Conservation (phyloP, 2,888 invertebrate species). For the Cremastinae sp. region DNA sequence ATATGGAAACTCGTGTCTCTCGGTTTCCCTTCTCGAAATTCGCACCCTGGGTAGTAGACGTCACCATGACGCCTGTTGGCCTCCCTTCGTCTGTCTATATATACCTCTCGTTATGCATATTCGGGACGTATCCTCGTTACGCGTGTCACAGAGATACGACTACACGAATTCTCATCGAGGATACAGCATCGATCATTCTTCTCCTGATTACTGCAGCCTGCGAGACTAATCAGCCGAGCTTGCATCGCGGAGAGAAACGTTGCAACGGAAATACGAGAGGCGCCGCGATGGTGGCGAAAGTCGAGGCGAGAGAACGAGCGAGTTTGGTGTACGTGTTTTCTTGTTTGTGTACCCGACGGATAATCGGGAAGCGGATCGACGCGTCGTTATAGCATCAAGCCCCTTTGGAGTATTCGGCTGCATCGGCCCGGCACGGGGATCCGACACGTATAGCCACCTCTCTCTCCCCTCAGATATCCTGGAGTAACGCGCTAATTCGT, state of each 20-base stretch:
- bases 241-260: too few relatives aligned
- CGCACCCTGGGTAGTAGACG: slow-evolving; percentile 40
- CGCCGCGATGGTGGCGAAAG: too few relatives aligned
- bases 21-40: slow-evolving; percentile 48
- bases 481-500: slow-evolving; percentile 76
- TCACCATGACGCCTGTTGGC: slow-evolving; percentile 50
- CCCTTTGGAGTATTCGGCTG: slow-evolving; percentile 24
- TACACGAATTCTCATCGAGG: too few relatives aligned
- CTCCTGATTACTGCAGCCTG: too few relatives aligned
- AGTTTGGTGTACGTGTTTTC: slow-evolving; percentile 35
- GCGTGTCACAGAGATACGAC: too few relatives aligned
- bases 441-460: slow-evolving; percentile 55
- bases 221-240: too few relatives aligned
- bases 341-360: too few relatives aligned
- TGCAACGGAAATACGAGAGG: too few relatives aligned
- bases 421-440: slow-evolving; percentile 6
- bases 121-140: slow-evolving; percentile 4
- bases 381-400: slow-evolving; percentile 31
- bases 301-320: too few relatives aligned
- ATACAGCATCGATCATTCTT: too few relatives aligned
- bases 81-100: slow-evolving; percentile 5
- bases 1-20: slow-evolving; percentile 49
- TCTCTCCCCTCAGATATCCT: slow-evolving; percentile 74
- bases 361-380: too few relatives aligned
- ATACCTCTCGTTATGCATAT: slow-evolving; percentile 1